Percentiles rank a stretch among this genome's conserved stretches.
phyloP scores from a whole-genome alignment of 2,113 vertebrate genomes.

The Grammomys surdaster region DNA sequence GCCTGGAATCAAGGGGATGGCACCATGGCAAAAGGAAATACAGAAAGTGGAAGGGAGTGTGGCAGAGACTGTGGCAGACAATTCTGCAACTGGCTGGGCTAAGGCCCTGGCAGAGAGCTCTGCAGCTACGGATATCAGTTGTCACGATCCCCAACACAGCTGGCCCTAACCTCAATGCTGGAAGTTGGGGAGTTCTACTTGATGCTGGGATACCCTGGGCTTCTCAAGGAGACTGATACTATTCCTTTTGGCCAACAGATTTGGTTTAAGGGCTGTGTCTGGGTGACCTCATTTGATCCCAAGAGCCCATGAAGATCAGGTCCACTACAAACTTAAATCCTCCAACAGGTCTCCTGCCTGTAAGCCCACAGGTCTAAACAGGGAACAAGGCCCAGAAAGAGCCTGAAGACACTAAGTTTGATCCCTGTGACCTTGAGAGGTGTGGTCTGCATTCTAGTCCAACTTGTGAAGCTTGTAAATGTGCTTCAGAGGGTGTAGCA shows the following conservation, averaged over 20 bases:
- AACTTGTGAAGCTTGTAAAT: constrained; percentile 22
- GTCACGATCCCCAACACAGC: neutral
- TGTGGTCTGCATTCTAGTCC: neutral
- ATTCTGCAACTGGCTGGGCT: neutral
- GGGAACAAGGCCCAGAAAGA: neutral
- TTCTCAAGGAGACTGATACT: neutral
- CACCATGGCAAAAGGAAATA: no score
- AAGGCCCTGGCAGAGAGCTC: neutral
- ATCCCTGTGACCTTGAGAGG: neutral
- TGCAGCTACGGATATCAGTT: neutral
- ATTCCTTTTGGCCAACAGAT: neutral
- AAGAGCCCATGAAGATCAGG: neutral
- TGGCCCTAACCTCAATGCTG: neutral
- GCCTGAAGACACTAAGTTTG: neutral
- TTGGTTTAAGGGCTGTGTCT: neutral
- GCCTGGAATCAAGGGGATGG: neutral
- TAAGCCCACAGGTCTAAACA: neutral
- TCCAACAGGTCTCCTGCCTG: neutral
- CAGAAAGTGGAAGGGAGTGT: fast-evolving
- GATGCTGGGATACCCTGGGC: neutral
- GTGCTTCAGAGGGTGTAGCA: neutral
- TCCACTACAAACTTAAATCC: neutral
- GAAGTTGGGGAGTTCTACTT: neutral
- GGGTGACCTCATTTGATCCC: neutral
- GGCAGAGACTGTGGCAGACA: fast-evolving